Evolutionary conservation across 2,888 invertebrate genomes (phyloP), one percentile per base, ranked within the genome.

Genomic region (Tholera decimalis): DNA sequence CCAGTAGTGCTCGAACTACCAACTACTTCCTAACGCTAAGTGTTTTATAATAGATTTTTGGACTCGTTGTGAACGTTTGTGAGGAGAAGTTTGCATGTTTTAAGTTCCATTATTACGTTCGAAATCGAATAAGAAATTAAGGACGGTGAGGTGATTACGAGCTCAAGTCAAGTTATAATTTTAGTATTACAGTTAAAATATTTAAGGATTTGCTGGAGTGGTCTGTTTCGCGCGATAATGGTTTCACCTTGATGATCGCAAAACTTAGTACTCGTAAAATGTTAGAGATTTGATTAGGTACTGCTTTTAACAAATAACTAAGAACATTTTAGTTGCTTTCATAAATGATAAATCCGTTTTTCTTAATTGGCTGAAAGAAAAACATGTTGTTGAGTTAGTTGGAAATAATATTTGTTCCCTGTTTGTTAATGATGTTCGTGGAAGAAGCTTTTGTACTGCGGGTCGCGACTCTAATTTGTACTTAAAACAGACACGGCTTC

Each of bases 1-100:
- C 41, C 35, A 54, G 44, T 41, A 46, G 59, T 59, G 28, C 50
- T 76, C 22, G 33, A 55, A 69, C 68, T 73, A 41, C 30, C 26
- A 49, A 54, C 47, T 54, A 30, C 30, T 73, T 68, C 66, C 68
- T 35, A 54, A 43, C 47, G 41, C 55, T 54, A 54, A 73, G 41
- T 65, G 73, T 49, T 73, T 69, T 73, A 72, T 63, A 49, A 69
- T 73, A 54, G 53, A 54, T 53, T 73, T 54, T 49, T 69, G 35
- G 49, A 43, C 65, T 69, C 43, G 65, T n/a, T 73, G 24, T 37
- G 37, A 64, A 39, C 63, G n/a, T 53, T 68, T 47, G 39, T 53
- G 39, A 47, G 33, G 26, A 24, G 18, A 67, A 67, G 44, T 63
- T 63, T 68, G 28, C 28, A 63, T 63, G 46, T 63, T 72, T 46